Conservation (phyloP, 2,113 vertebrate species). For the Aegithalos caudatus region DNA sequence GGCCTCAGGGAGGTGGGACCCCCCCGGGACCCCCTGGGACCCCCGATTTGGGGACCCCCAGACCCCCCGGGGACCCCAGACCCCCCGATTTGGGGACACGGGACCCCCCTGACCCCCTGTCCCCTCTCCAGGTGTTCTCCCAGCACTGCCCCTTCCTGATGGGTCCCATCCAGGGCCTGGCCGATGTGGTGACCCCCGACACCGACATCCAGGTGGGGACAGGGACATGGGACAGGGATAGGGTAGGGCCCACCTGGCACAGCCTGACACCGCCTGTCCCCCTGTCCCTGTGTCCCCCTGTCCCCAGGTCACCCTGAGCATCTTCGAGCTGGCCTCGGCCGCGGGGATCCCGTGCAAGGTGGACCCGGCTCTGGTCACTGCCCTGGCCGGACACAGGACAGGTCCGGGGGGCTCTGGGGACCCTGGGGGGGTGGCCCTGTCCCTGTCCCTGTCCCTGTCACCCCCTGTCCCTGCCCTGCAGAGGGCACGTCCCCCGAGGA, state of each 20-base stretch:
- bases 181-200: slow-evolving; percentile 78
- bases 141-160: slow-evolving; percentile 86
- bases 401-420: slow-evolving; percentile 43
- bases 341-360: slow-evolving; percentile 86
- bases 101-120: background rate
- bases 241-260: too few species aligned
- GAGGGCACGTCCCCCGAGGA: slow-evolving; percentile 83
- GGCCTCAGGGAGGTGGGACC: slow-evolving; percentile 82
- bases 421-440: background rate
- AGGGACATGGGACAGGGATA: rapidly evolving
- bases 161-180: slow-evolving; percentile 81
- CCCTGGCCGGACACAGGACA: slow-evolving; percentile 77
- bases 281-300: background rate
- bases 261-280: rapidly evolving
- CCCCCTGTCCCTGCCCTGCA: background rate
- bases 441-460: background rate
- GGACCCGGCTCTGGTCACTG: slow-evolving; percentile 82
- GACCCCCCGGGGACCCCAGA: too few species aligned
- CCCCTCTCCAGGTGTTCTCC: slow-evolving; percentile 73
- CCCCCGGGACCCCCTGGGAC: too few species aligned
- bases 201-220: slow-evolving; percentile 86
- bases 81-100: background rate
- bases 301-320: slow-evolving; percentile 80
- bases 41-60: too few species aligned
- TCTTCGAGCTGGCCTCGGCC: slow-evolving; percentile 87